phyloP scores from a whole-genome alignment of 1,140 invertebrate genomes.

The Galendromus occidentalis region DNA sequence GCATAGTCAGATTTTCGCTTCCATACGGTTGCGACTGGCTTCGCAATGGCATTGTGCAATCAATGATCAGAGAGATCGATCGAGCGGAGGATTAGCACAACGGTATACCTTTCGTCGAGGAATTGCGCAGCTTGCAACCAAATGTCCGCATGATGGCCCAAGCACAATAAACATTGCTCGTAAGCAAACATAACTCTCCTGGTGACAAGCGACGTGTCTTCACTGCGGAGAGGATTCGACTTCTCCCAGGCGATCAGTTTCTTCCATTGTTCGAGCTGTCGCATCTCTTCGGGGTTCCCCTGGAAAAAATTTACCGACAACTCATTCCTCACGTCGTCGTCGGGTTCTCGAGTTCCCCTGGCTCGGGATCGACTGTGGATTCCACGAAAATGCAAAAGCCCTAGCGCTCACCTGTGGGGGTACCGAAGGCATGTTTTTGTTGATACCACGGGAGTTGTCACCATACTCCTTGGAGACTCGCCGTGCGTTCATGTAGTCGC shows the following conservation, averaged over 20 bases:
- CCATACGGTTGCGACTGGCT: too few species aligned
- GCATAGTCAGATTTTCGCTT: too few species aligned
- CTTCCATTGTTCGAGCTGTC: slow-evolving; percentile 95
- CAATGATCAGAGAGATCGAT: too few species aligned
- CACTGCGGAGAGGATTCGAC: slow-evolving; percentile 78
- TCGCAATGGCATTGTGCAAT: too few species aligned
- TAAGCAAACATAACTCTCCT: slow-evolving; percentile 94
- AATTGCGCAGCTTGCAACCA: slow-evolving; percentile 97
- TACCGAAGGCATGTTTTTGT: slow-evolving; percentile 76
- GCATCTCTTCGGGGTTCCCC: slow-evolving; percentile 68
- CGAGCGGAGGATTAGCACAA: too few species aligned
- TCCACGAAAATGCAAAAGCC: too few species aligned
- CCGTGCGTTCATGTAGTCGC: slow-evolving; percentile 93
- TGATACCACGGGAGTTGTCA: slow-evolving; percentile 76
- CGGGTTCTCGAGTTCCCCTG: too few species aligned
- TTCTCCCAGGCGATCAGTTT: slow-evolving; percentile 97
- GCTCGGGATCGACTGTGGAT: too few species aligned
- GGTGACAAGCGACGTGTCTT: slow-evolving; percentile 79
- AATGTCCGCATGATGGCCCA: slow-evolving; percentile 92
- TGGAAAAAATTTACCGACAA: slow-evolving; percentile 21
- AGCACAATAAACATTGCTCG: slow-evolving; percentile 84
- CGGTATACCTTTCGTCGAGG: slow-evolving; percentile 57
- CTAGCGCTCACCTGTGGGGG: slow-evolving; percentile 42
- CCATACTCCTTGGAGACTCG: slow-evolving; percentile 92
- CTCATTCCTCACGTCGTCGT: too few species aligned